Evolutionary conservation across 2,797 vertebrate species (phyloP).

Genomic region (Dicrostonyx torquatus): DNA sequence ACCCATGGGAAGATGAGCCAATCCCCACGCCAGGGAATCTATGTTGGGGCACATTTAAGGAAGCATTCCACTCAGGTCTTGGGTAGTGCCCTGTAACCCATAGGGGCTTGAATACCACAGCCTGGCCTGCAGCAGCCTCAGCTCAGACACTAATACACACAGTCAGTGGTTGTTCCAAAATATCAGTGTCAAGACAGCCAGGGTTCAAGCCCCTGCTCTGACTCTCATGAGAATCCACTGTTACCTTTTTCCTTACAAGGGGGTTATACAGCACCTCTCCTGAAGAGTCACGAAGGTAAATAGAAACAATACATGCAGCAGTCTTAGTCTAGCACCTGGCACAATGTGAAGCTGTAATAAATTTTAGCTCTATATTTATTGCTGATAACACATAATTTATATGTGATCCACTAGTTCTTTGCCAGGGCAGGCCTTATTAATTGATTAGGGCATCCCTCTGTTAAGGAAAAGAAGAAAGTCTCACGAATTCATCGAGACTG

Average conservation of each 20-base stretch:
- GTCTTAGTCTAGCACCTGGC: not conserved
- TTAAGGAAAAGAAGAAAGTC: not conserved
- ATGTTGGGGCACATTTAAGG: not conserved
- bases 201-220: not conserved
- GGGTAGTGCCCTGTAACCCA: not conserved
- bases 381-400: slow-evolving; percentile 32
- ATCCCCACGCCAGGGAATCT: not conserved
- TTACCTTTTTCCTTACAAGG: not conserved
- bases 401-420: not conserved
- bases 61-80: not conserved
- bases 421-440: not conserved
- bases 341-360: not conserved
- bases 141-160: not conserved
- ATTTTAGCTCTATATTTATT: slow-evolving; percentile 36
- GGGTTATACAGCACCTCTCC: not conserved
- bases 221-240: not conserved
- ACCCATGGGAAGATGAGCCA: not conserved
- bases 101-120: not conserved
- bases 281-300: not conserved
- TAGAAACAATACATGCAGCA: not conserved
- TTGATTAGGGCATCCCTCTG: not conserved
- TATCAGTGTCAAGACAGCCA: not conserved
- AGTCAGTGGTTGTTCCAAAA: not conserved
- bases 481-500: not conserved
- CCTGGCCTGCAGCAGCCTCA: not conserved